Conservation (phyloP, 2,888 invertebrate species). For the Amphiduros pacificus region DNA sequence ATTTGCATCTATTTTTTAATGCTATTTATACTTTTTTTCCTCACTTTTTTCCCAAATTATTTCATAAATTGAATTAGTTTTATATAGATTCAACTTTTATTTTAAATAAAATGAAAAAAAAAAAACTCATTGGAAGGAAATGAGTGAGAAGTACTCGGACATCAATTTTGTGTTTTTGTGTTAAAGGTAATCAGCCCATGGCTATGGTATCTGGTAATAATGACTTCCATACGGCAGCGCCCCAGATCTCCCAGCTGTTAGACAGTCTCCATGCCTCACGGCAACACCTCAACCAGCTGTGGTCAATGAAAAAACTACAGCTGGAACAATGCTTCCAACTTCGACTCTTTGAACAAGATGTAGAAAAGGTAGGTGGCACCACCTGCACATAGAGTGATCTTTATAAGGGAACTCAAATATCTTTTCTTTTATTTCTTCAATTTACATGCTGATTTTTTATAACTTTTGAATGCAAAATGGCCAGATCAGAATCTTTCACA, state of each 20-base stretch:
- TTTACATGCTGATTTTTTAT: no score
- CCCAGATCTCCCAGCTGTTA: conserved; percentile 57
- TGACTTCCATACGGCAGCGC: conserved; percentile 64
- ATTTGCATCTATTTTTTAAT: no score
- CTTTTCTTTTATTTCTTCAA: no score
- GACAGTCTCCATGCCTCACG: conserved; percentile 74
- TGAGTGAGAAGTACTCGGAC: no score
- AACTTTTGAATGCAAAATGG: background rate
- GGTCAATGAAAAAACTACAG: conserved; percentile 72
- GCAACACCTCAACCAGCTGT: conserved; percentile 77
- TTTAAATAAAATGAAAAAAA: no score
- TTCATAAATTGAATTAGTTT: no score
- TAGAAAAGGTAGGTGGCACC: conserved; percentile 48
- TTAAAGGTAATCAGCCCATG: conserved; percentile 33
- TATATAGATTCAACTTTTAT: no score
- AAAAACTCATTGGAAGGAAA: no score
- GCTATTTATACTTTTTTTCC: no score
- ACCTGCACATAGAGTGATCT: no score
- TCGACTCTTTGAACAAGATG: conserved; percentile 58
- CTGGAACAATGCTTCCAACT: conserved; percentile 60
- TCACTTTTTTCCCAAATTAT: no score
- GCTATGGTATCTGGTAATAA: conserved; percentile 66
- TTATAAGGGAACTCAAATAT: no score
- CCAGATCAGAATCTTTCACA: background rate
- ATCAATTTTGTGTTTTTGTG: background rate